Evolutionary conservation across 2,113 vertebrate genomes (phyloP).

Genomic region (Piprites chloris): DNA sequence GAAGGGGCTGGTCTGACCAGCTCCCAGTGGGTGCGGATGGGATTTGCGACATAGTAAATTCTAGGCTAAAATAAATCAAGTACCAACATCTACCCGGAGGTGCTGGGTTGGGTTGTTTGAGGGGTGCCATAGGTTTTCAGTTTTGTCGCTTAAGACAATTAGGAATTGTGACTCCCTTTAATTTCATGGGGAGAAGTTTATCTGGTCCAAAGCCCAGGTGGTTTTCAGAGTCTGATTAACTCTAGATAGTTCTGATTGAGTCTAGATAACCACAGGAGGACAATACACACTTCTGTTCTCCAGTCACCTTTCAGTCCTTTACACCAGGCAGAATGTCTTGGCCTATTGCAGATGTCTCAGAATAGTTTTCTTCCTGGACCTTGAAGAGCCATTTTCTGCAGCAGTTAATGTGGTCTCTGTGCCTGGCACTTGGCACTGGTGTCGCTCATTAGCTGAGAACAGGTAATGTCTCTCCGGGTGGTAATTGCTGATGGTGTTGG

Average conservation of each 20-base stretch:
- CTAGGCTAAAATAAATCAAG: neutral
- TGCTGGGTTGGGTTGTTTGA: neutral
- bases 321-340: neutral
- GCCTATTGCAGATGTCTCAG: neutral
- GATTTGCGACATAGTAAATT: neutral
- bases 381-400: neutral
- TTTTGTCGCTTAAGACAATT: slow-evolving; percentile 7
- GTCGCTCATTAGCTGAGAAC: neutral
- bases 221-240: neutral
- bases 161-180: neutral
- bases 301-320: neutral
- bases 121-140: neutral
- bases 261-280: neutral
- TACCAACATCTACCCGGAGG: slow-evolving; percentile 2
- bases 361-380: neutral
- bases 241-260: neutral
- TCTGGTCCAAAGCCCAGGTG: neutral
- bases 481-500: neutral
- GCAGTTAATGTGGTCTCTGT: neutral
- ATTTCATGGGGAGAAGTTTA: neutral
- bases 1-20: neutral
- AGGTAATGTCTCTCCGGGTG: slow-evolving; percentile 21
- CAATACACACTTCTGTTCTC: neutral
- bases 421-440: neutral
- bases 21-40: neutral